Evolutionary conservation across 1,140 invertebrate genomes (phyloP), one percentile per base, ranked within the genome.

Genomic region (Drosophila seguyi): DNA sequence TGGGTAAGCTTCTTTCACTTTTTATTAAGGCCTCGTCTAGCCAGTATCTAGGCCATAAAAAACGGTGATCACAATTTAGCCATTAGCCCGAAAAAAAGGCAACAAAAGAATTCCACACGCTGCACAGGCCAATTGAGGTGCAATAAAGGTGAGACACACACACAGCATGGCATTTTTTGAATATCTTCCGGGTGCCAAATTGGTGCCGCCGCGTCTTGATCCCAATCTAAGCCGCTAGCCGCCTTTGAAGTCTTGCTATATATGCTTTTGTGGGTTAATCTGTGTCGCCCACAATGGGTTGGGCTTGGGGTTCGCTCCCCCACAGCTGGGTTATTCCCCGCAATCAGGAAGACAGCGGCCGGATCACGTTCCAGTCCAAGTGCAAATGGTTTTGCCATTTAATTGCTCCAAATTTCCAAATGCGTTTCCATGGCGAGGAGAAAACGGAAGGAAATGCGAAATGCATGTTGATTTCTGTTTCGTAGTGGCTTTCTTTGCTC

Each of bases 401-500:
- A 73, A 83, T 79, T 67, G 67, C 57, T 81, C 79, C 69, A 75
- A 83, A 81, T 71, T 76, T 68, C 39, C 66, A 74, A 71, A 77
- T 80, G 81, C 81, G 81, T 84, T 65, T 78, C 45, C 66, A 66
- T 44, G 53, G 38, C 38, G n/a, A n/a, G 47, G 4, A 50, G 41
- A 73, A 79, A 90, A 90, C 85, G 85, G 85, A 90, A 90, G 85
- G 85, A 90, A 90, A 90, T 90, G 75, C 68, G 67, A 79, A 88
- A 42, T 84, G 77, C 66, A 85, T 85, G 81, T 81, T 76, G 72
- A 80, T 66, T 79, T 81, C 65, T 8, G 25, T 65, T 76, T 55
- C 47, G 52, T 58, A 36, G 27, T 31, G 47, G 27, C 25, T 50
- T 50, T 81, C 67, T 36, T 56, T 65, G 31, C 20, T 25, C 7